These are phyloP conservation scores for Mesembrinibis cayennensis DNA, from an alignment of 2,113 vertebrate genomes.

Conservation along the genomic window DNA sequence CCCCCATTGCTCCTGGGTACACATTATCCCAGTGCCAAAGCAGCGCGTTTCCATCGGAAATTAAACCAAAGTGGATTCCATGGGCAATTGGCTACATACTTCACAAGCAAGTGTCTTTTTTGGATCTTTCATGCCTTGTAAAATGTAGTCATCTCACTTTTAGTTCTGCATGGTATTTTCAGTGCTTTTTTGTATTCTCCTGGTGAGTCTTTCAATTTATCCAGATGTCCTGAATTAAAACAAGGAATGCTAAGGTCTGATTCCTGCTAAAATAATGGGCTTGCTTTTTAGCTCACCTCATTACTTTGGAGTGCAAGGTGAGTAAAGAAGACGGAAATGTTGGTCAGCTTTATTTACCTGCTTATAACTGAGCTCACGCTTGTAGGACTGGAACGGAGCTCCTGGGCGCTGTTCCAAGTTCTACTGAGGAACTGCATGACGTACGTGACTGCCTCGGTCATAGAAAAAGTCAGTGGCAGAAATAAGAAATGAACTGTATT, in stretches of 20 bases:
- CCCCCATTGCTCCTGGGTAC: neutral
- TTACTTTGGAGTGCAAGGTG: neutral
- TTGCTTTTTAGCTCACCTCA: neutral
- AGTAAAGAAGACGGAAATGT: neutral
- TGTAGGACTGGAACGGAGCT: neutral
- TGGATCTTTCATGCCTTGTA: neutral
- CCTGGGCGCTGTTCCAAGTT: neutral
- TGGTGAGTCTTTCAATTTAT: neutral
- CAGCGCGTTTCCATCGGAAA: neutral
- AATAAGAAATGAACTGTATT: neutral
- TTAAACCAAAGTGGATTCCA: neutral
- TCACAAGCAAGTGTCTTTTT: neutral
- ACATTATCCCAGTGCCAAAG: neutral
- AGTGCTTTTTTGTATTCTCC: neutral
- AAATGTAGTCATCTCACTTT: neutral
- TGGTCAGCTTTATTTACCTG: neutral
- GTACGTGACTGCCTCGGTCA: fast-evolving
- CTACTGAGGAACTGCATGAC: neutral
- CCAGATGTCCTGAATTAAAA: neutral
- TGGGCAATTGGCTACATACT: neutral
- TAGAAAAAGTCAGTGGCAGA: neutral
- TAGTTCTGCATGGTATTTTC: neutral
- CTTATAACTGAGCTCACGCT: neutral
- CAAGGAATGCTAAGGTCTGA: neutral
- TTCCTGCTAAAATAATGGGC: neutral